A percentile compares a stretch with the other conserved stretches of the same genome.
Evolutionary conservation across 2,888 invertebrate species (phyloP).

Genomic region (Cantharis rufa): DNA sequence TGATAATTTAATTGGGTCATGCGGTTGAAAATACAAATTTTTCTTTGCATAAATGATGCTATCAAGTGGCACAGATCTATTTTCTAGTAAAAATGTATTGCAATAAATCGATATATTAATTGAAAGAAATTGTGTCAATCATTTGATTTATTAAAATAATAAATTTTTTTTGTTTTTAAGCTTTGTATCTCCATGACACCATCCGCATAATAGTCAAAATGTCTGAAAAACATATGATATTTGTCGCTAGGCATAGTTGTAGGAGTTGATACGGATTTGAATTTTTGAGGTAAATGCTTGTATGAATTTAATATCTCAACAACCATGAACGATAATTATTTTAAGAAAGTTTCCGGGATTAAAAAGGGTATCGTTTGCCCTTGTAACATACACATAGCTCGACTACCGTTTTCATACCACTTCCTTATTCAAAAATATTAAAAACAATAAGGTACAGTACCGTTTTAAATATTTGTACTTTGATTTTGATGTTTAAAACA

Average conservation of each 20-base stretch:
- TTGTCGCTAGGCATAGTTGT: no score
- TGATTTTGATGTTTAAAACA: no score
- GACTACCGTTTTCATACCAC: background rate
- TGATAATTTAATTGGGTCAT: background rate
- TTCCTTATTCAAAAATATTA: background rate
- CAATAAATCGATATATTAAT: background rate
- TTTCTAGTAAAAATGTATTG: background rate
- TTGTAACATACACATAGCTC: background rate
- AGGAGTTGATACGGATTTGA: no score
- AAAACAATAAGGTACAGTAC: no score
- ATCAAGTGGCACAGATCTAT: background rate
- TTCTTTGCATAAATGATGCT: background rate
- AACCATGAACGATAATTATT: background rate
- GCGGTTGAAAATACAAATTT: background rate
- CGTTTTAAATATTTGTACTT: no score
- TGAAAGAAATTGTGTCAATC: background rate
- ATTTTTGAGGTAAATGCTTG: background rate
- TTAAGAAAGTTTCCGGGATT: background rate
- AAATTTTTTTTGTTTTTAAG: no score
- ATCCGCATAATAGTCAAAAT: no score
- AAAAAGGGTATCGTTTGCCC: background rate
- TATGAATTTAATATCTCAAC: background rate
- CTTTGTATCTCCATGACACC: background rate
- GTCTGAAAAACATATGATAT: no score
- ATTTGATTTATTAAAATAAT: background rate